These are phyloP conservation scores for Lycodopsis pacificus DNA, from an alignment of 2,797 vertebrate genomes.

Conservation along the genomic window DNA sequence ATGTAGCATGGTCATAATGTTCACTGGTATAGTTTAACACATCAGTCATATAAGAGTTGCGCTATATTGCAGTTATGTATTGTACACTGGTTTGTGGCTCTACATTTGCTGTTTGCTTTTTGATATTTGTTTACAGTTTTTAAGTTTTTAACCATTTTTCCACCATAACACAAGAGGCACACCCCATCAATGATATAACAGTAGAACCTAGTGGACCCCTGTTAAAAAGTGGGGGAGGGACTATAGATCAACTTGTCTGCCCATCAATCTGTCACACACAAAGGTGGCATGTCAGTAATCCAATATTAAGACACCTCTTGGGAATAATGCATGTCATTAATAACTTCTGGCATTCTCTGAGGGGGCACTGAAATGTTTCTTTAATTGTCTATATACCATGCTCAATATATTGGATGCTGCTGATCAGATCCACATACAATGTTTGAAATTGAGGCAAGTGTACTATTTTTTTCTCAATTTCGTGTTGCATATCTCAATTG, in stretches of 20 bases:
- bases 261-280: constrained; percentile 34
- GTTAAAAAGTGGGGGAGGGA: constrained; percentile 5
- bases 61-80: neutral
- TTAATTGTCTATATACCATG: constrained; percentile 2
- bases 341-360: constrained; percentile 19
- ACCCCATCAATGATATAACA: constrained; percentile 5
- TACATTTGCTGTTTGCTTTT: neutral
- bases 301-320: constrained; percentile 31
- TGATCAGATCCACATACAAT: neutral
- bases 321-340: constrained; percentile 28
- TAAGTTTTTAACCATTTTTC: neutral
- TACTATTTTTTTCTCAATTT: neutral
- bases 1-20: neutral
- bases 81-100: neutral
- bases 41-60: neutral
- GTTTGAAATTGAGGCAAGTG: neutral
- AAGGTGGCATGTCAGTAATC: constrained; percentile 20
- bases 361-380: neutral
- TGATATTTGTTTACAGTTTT: neutral
- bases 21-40: constrained; percentile 1
- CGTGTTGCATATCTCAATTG: neutral
- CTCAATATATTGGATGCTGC: constrained; percentile 5
- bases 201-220: neutral
- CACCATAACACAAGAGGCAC: no score
- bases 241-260: neutral